Base-by-base conservation (phyloP, 2,113 vertebrate genomes). In the Festucalex cinctus region DNA sequence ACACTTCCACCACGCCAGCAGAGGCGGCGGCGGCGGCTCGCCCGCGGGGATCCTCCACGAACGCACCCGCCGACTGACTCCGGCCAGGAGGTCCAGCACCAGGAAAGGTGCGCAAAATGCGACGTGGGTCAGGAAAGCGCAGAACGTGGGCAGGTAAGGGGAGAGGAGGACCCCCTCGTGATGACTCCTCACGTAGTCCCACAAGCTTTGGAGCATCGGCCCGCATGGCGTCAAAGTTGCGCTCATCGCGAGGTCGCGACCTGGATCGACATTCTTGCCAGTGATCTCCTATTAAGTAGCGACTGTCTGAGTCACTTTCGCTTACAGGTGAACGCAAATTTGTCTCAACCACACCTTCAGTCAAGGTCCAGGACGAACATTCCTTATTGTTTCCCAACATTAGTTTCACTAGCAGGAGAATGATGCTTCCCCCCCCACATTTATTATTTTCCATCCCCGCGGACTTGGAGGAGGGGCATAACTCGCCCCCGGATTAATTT, bases 61-160 rank as follows among this genome's bases (percentile, higher is more conserved):
- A 0, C 68, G 41, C 4, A 92, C 54, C 24, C 60, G 76, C 2
- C 3, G 56, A 17, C 68, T 71, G 20, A 85, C 69, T 39, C 36
- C 28, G 1, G 68, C 80, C 41, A 92, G 65, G 6, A 59, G 36
- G 61, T 93, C 92, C 57, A 92, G 75, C 4, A 35, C 35, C 5
- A 92, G 39, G 84, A 91, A 93, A 0, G 88, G 90, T 10, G 69
- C 28, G 71, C 90, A 87, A 16, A 91, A n/a, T 2, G 85, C 9
- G 0, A 93, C 37, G 68, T 93, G 90, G 8, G 46, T 69, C 5
- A 83, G 6, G 61, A 93, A 78, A 5, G 83, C 91, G 59, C 63
- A 69, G 36, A 36, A 58, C 22, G 86, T 86, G 0, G 83, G 74
- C 60, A 90, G 70, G 69, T 78, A 63, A 0, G 75, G 84, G 0